phyloP scores from a whole-genome alignment of 1,140 invertebrate species.

The Subanguina moxae region DNA sequence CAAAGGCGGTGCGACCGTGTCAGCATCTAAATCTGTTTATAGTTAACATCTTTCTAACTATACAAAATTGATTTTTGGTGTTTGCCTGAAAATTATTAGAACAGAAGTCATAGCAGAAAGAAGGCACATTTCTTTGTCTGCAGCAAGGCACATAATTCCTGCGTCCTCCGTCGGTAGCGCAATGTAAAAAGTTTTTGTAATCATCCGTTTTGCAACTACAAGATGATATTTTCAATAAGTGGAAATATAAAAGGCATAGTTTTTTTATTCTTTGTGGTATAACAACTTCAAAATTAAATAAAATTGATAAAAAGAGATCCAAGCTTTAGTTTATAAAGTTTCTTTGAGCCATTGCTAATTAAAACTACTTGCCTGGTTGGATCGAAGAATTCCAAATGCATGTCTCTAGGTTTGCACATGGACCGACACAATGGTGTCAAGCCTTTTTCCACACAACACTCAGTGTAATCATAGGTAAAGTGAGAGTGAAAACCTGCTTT shows the following conservation, averaged over 20 bases:
- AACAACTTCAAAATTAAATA: background rate
- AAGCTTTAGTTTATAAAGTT: too few relatives aligned
- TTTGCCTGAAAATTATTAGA: conserved; percentile 34
- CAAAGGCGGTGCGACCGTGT: conserved; percentile 46
- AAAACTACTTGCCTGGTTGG: conserved; percentile 34
- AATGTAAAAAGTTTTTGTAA: conserved; percentile 45
- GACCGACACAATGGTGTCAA: conserved; percentile 40
- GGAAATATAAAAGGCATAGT: conserved; percentile 3
- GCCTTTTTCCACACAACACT: conserved; percentile 42
- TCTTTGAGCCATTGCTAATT: background rate
- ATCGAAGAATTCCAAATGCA: conserved; percentile 46
- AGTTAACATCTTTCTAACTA: conserved; percentile 1
- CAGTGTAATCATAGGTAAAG: conserved; percentile 41
- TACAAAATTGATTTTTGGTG: background rate
- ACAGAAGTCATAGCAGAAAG: conserved; percentile 46
- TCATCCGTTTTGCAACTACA: conserved; percentile 34
- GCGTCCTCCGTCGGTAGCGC: conserved; percentile 37
- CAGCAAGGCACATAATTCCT: conserved; percentile 44
- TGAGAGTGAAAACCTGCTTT: conserved; percentile 34
- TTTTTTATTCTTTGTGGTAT: conserved; percentile 14
- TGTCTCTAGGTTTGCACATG: conserved; percentile 45
- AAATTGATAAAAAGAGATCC: too few relatives aligned
- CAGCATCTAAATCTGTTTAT: conserved; percentile 39
- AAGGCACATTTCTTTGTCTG: conserved; percentile 32
- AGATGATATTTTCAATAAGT: too few relatives aligned